Conservation (phyloP, 2,113 vertebrate species). For the Dolichotis patagonum region DNA sequence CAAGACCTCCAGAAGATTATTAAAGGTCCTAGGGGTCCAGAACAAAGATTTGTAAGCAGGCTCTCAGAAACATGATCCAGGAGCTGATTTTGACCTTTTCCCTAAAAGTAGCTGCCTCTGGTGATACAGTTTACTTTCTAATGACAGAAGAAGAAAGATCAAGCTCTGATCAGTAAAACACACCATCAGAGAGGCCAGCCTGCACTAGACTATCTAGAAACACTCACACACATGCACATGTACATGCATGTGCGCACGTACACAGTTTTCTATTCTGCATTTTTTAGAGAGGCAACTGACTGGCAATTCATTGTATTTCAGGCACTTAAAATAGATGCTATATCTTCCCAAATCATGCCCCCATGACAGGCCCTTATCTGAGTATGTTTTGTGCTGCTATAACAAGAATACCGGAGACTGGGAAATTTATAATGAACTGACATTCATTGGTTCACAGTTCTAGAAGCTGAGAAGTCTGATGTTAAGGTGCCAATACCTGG, state of each 20-base stretch:
- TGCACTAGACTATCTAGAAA: not conserved
- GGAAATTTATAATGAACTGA: not conserved
- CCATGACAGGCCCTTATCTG: not conserved
- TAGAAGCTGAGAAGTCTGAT: not conserved
- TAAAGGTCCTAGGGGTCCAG: not conserved
- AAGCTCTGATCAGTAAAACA: not conserved
- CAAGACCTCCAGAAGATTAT: not conserved
- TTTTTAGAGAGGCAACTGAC: not conserved
- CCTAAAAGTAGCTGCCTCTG: slow-evolving; percentile 80
- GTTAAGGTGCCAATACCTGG: not conserved
- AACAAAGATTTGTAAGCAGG: not conserved
- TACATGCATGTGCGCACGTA: not conserved
- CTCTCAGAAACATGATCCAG: not conserved
- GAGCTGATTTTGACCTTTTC: slow-evolving; percentile 34
- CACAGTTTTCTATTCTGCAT: not conserved
- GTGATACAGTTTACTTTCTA: slow-evolving; percentile 45
- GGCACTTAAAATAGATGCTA: not conserved
- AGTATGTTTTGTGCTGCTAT: not conserved
- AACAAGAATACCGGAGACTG: not conserved
- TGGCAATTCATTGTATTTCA: not conserved
- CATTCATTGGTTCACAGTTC: not conserved
- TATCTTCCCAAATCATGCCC: not conserved
- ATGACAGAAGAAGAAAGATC: not conserved
- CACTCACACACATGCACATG: not conserved
- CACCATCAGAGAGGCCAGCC: not conserved